Base-by-base conservation (phyloP, 2,888 invertebrate species). In the Atherix ibis region DNA sequence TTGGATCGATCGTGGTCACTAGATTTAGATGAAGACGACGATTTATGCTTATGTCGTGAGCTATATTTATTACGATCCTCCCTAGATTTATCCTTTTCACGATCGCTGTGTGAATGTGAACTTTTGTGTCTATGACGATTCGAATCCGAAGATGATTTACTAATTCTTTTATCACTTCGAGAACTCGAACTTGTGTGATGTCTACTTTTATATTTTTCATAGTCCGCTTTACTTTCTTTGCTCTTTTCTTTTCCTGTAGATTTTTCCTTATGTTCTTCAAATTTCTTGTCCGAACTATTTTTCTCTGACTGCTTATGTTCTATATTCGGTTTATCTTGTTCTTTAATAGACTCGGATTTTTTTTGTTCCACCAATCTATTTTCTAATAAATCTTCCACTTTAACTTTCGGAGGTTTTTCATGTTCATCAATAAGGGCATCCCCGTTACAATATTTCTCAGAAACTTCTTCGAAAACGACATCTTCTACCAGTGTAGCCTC, bases 11-110 rank as follows among this genome's bases (percentile, higher is more conserved):
- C n/a, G n/a, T n/a, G n/a, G n/a, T n/a, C 18, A 25, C 34, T 27
- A 9, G 39, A 39, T 36, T 34, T 36, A 3, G 39, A 37, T 3
- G 24, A 19, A 8, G 18, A 4, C n/a, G 31, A 26, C 9, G 34
- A 34, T 9, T 25, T 34, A n/a, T 36, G 35, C 3, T n/a, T n/a
- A n/a, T n/a, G n/a, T n/a, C n/a, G n/a, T n/a, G n/a, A n/a, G n/a
- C n/a, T n/a, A n/a, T n/a, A n/a, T n/a, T n/a, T n/a, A n/a, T n/a
- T n/a, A n/a, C n/a, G n/a, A n/a, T n/a, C n/a, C n/a, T n/a, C n/a
- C n/a, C n/a, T n/a, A n/a, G n/a, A n/a, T n/a, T n/a, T n/a, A n/a
- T n/a, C n/a, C n/a, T n/a, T n/a, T n/a, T n/a, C n/a, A n/a, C n/a
- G n/a, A n/a, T n/a, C n/a, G n/a, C n/a, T n/a, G n/a, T n/a, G n/a